These are phyloP conservation scores for Trematocara macrostoma DNA, from an alignment of 2,113 vertebrate genomes.

Conservation along the genomic window DNA sequence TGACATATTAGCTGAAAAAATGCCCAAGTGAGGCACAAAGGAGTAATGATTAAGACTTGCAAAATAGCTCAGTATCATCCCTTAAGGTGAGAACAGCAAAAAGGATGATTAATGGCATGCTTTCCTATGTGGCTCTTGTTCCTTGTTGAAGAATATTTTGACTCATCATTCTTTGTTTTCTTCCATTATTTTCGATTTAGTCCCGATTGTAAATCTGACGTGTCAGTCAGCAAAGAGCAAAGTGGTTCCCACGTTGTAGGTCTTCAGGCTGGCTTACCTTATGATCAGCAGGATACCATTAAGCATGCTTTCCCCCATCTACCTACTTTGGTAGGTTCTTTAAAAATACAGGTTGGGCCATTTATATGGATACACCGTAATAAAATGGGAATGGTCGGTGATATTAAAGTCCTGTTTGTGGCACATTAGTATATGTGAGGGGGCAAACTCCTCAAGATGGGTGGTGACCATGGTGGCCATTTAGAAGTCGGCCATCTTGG, in stretches of 20 bases:
- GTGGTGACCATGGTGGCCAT: too few relatives aligned
- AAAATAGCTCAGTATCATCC: background rate
- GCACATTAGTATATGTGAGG: too few relatives aligned
- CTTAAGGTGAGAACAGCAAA: background rate
- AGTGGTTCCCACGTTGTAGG: conserved; percentile 9
- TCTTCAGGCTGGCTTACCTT: background rate
- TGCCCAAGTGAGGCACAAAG: background rate
- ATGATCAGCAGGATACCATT: background rate
- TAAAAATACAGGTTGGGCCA: background rate
- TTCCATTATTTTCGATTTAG: background rate
- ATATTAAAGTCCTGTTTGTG: too few relatives aligned
- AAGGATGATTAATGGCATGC: background rate
- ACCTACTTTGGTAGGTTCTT: background rate
- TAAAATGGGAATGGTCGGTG: too few relatives aligned
- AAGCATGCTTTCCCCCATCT: background rate
- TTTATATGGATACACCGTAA: too few relatives aligned
- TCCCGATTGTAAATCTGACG: conserved; percentile 6
- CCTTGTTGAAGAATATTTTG: background rate
- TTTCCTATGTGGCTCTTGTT: background rate
- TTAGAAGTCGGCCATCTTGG: too few relatives aligned
- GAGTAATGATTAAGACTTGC: conserved; percentile 11
- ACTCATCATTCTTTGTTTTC: background rate
- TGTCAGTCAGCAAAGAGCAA: conserved; percentile 38
- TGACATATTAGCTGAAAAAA: background rate
- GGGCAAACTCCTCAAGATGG: too few relatives aligned